Percentiles rank a stretch among this genome's conserved stretches.
These are phyloP conservation scores for Tryphoninae sp. DNA, from an alignment of 2,888 invertebrate genomes.

Conservation along the genomic window DNA sequence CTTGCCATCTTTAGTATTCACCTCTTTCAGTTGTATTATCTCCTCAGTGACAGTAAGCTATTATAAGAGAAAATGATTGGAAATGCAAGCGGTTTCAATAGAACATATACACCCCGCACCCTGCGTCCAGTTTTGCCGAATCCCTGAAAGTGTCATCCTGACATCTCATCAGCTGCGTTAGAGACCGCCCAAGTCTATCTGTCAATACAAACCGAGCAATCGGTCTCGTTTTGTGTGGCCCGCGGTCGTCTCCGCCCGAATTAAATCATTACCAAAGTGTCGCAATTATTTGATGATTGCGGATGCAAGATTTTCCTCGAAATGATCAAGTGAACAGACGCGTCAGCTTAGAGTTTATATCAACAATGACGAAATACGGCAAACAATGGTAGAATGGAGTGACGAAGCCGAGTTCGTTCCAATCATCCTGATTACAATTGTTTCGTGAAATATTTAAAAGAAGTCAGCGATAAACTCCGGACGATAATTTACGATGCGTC, in stretches of 20 bases:
- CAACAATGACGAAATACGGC: constrained; percentile 20
- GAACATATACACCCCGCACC: too few species aligned
- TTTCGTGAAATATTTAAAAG: constrained; percentile 16
- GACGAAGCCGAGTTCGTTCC: background rate
- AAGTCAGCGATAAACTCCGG: background rate
- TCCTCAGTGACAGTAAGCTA: too few species aligned
- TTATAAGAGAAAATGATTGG: too few species aligned
- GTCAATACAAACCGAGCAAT: constrained; percentile 26
- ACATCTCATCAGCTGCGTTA: constrained; percentile 56
- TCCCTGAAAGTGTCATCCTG: constrained; percentile 37
- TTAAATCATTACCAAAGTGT: constrained; percentile 28
- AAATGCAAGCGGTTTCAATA: too few species aligned
- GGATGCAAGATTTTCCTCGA: background rate
- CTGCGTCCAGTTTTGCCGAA: background rate
- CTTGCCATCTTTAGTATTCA: too few species aligned
- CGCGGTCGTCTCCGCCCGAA: background rate
- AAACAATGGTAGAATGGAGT: constrained; percentile 19
- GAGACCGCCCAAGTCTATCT: constrained; percentile 17
- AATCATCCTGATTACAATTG: background rate
- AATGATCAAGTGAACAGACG: background rate
- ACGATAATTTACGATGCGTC: constrained; percentile 41
- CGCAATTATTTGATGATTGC: background rate
- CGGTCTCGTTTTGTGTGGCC: constrained; percentile 8
- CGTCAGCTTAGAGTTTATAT: constrained; percentile 1
- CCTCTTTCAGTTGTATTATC: too few species aligned